Conservation (phyloP, 2,888 invertebrate species). For the Branchinecta sandiegonensis region DNA sequence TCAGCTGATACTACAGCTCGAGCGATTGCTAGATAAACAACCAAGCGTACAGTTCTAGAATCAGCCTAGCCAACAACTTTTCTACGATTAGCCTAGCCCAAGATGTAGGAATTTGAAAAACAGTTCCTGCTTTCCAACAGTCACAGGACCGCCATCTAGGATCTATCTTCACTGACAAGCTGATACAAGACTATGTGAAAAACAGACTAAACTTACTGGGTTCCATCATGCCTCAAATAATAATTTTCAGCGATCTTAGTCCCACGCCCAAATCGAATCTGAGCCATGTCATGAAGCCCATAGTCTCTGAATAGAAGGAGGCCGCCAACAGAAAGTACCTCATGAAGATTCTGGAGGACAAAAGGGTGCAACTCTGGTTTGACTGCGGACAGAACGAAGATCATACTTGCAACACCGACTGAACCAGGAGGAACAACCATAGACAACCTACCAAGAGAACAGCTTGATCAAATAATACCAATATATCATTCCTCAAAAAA, state of each 20-base stretch:
- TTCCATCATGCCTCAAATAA: constrained; percentile 93
- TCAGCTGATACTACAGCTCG: too few relatives aligned
- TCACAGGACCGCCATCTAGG: neutral
- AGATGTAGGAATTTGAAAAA: neutral
- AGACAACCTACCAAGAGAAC: neutral
- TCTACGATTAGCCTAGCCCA: neutral
- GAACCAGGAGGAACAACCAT: constrained; percentile 25
- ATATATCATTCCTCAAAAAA: too few relatives aligned
- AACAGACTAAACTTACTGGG: constrained; percentile 43
- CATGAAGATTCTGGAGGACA: constrained; percentile 45
- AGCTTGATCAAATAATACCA: neutral
- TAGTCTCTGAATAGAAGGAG: constrained; percentile 79
- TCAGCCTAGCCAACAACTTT: too few relatives aligned
- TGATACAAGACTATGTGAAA: neutral
- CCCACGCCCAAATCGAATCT: constrained; percentile 79
- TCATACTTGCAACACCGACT: constrained; percentile 69
- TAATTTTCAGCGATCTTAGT: constrained; percentile 82
- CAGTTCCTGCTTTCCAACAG: neutral
- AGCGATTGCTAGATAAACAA: too few relatives aligned
- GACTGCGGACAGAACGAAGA: constrained; percentile 90
- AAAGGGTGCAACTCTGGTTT: constrained; percentile 62
- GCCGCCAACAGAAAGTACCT: constrained; percentile 57
- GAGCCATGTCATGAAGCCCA: constrained; percentile 89
- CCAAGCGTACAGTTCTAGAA: too few relatives aligned
- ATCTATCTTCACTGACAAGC: too few relatives aligned